Conservation (phyloP, 1,140 invertebrate genomes). For the Nephila pilipes region DNA sequence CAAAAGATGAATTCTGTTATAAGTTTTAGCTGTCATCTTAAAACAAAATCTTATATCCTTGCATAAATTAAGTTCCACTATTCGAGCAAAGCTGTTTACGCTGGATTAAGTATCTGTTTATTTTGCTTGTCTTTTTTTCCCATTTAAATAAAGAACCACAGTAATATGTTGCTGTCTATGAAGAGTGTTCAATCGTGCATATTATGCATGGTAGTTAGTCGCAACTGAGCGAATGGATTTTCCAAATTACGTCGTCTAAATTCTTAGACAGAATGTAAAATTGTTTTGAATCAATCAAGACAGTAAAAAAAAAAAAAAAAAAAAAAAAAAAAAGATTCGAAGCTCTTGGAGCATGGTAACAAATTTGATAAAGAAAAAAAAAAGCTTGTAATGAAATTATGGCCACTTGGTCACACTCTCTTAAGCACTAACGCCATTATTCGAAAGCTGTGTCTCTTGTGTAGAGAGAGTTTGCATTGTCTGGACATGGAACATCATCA, state of each 20-base stretch:
- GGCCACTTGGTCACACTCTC: slow-evolving; percentile 55
- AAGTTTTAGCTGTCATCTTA: no score
- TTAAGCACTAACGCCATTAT: slow-evolving; percentile 39
- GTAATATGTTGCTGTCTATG: not conserved
- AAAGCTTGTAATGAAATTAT: slow-evolving; percentile 44
- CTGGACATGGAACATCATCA: not conserved
- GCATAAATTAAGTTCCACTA: not conserved
- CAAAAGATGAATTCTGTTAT: no score
- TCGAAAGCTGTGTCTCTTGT: not conserved
- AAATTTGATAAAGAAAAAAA: slow-evolving; percentile 25
- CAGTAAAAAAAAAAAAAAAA: not conserved
- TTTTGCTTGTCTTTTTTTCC: not conserved
- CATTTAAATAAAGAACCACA: not conserved
- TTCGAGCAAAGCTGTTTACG: not conserved
- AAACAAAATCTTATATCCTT: not conserved
- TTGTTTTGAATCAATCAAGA: slow-evolving; percentile 46
- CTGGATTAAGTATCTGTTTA: not conserved
- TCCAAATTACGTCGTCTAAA: slow-evolving; percentile 33
- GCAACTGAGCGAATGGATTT: slow-evolving; percentile 41
- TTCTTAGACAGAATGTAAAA: slow-evolving; percentile 1
- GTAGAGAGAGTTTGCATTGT: not conserved
- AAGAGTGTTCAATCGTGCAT: slow-evolving; percentile 36
- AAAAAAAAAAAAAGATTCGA: not conserved
- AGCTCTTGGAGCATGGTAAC: slow-evolving; percentile 24
- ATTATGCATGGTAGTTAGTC: slow-evolving; percentile 45